Conservation (phyloP, 1,140 invertebrate genomes). For the Drosophila sucinea region DNA sequence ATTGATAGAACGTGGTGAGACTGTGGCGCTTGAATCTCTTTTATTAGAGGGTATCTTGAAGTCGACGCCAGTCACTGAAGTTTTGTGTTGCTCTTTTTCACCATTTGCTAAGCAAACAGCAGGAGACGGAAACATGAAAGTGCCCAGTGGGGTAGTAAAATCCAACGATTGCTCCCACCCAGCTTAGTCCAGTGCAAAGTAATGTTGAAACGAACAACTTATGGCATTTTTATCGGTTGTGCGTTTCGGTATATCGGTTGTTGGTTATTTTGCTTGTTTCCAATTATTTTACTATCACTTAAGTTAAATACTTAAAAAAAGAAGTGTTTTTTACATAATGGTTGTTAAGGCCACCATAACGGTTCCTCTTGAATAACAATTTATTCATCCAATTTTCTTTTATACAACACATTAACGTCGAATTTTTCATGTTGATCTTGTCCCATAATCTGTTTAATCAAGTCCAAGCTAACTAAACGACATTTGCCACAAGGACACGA, state of each 20-base stretch:
- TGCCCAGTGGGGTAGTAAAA: background rate
- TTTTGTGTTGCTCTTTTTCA: background rate
- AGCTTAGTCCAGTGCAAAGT: background rate
- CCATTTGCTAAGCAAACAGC: constrained; percentile 8
- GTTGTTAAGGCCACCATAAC: no score
- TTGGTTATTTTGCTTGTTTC: no score
- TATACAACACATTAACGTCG: background rate
- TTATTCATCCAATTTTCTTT: background rate
- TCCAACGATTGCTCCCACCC: background rate
- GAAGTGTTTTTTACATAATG: no score
- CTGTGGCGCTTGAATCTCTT: background rate
- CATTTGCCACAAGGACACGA: background rate
- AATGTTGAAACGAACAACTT: no score
- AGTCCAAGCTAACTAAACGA: background rate
- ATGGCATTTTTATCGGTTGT: no score
- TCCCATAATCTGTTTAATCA: background rate
- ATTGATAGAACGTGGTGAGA: no score
- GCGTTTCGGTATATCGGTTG: no score
- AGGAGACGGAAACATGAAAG: constrained; percentile 4
- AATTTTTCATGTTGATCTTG: background rate
- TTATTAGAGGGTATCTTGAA: background rate
- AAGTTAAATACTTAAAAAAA: no score
- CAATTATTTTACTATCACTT: no score
- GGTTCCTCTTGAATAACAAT: background rate
- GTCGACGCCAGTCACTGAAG: background rate